Evolutionary conservation across 2,888 invertebrate genomes (phyloP), one percentile per base, ranked within the genome.

Genomic region (Microplitis manilae): DNA sequence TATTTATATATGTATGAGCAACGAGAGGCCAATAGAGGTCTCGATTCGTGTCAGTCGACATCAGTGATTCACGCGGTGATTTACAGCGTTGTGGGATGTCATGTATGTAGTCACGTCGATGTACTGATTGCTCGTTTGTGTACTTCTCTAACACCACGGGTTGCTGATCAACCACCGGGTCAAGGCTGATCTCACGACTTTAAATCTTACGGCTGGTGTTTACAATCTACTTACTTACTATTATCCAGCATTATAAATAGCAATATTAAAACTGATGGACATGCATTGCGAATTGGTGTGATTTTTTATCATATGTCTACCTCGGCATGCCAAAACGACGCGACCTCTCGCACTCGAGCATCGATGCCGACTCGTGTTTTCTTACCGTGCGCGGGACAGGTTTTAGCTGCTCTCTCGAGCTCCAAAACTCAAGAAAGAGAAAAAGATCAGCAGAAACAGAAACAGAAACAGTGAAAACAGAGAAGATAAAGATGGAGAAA

Each of bases 31-130:
- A 8, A 81, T 81, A 81, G 17, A 81, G 76, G 77, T 41, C 81
- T 83, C 82, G 83, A 85, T 86, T 83, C 81, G 81, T 84, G 85
- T 81, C 82, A 82, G 79, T 60, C 60, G 40, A 79, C 84, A 50
- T 50, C 50, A 86, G 83, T 85, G 85, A 86, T 85, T 86, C 86
- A 84, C 84, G 79, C 78, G 80, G 82, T 87, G 86, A 87, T 87
- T 87, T 86, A 86, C 86, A 82, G 82, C 83, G 78, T 77, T 40
- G 79, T 20, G 74, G 73, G 81, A 81, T 80, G 83, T 81, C 80
- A 83, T 82, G 71, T 79, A 78, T 75, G 77, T 75, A 69, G 20
- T 71, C 59, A 50, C 59, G 39, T 67, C 40, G 71, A 77, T 81
- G 83, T 83, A 83, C 85, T 83, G 86, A 85, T 85, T 84, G 84